Base-by-base conservation (phyloP, 2,888 invertebrate species). In the Microctonus brassicae region DNA sequence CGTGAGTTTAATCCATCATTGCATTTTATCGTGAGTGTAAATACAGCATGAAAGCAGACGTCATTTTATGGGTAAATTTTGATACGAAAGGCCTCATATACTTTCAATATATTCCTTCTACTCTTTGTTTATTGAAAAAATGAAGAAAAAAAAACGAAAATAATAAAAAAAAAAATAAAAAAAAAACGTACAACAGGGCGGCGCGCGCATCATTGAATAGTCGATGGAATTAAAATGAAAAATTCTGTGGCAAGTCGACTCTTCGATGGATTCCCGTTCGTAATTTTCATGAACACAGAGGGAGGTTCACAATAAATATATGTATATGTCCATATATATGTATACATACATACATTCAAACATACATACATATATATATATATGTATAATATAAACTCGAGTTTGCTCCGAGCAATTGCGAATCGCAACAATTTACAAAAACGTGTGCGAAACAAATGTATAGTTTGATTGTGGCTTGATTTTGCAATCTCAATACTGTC, bases 391-490 rank as follows among this genome's bases (percentile, higher is more conserved):
- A 57, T 26, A 36, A 62, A 67, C 22, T 67, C n/a, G n/a, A n/a
- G n/a, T 70, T 58, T 63, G 53, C 60, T 52, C 34, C n/a, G 60
- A 47, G 42, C 24, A 57, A 60, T 55, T 58, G 29, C 17, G n/a
- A 61, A 74, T 67, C 58, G 64, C 33, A 69, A 72, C 55, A 55
- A 73, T 70, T 77, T 69, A 70, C 68, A 61, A 47, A 64, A 42
- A 70, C 55, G 67, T 72, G 74, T 72, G 57, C 70, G 61, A 57
- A 58, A 69, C 47, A 55, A 69, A 73, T 71, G 74, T 70, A 70
- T 77, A 72, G 70, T 69, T 72, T 80, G 83, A 87, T 86, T 79
- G 75, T 87, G 87, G 85, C 86, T 87, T 87, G 87, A 85, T 84
- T 86, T 86, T 87, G 82, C 77, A 79, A 79, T 82, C 80, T 62